A percentile compares a stretch with the other conserved stretches of the same genome.
Evolutionary conservation across 2,113 vertebrate species (phyloP).

Genomic region (Dicrurus megarhynchus): DNA sequence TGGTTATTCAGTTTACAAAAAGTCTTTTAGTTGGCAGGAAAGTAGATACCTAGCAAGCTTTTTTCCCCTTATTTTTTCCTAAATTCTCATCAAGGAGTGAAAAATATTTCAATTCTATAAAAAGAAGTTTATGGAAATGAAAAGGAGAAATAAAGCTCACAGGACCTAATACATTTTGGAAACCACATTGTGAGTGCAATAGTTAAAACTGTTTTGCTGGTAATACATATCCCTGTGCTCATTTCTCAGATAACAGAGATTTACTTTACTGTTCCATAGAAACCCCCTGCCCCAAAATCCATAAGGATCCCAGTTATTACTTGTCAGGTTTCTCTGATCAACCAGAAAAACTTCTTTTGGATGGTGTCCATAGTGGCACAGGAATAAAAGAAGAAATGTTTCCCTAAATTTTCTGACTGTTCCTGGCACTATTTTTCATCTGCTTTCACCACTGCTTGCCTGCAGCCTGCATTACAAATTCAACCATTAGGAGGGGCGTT

Average conservation of each 20-base stretch:
- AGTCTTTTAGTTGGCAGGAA: neutral
- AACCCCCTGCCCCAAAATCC: neutral
- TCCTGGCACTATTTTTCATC: neutral
- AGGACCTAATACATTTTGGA: neutral
- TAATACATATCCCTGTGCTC: neutral
- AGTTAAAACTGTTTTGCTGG: neutral
- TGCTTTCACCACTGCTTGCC: neutral
- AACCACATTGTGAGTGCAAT: neutral
- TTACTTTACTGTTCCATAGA: neutral
- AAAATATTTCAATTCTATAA: neutral
- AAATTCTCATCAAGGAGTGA: neutral
- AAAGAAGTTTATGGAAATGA: neutral
- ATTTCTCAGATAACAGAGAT: neutral
- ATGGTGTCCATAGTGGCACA: neutral
- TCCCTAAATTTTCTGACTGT: neutral
- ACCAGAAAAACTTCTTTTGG: neutral
- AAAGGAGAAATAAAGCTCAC: neutral
- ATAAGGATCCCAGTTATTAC: neutral
- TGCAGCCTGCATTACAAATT: neutral
- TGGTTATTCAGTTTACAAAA: neutral
- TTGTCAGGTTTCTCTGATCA: neutral
- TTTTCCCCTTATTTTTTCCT: neutral
- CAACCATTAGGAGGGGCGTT: slow-evolving; percentile 53
- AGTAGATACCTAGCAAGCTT: neutral
- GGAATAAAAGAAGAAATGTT: neutral